A percentile compares a stretch with the other conserved stretches of the same genome.
phyloP scores from a whole-genome alignment of 2,797 vertebrate genomes.

The Neopelma chrysocephalum region DNA sequence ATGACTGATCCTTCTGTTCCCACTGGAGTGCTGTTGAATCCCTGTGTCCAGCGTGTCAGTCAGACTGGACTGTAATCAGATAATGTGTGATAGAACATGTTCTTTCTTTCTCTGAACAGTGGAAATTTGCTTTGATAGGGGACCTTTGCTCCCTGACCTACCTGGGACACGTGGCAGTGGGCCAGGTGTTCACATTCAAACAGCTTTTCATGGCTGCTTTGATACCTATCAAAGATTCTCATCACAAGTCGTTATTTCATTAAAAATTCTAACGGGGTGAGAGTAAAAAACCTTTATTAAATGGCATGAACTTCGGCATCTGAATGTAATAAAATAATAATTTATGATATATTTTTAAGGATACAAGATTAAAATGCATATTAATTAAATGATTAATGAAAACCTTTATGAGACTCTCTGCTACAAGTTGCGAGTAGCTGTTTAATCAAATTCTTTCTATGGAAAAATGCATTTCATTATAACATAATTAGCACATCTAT shows the following conservation, averaged over 20 bases:
- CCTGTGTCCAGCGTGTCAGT: neutral
- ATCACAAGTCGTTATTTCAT: slow-evolving; percentile 14
- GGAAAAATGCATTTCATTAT: slow-evolving; percentile 56
- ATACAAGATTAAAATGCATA: slow-evolving; percentile 27
- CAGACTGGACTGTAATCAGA: neutral
- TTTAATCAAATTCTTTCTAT: slow-evolving; percentile 50
- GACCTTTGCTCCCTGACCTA: neutral
- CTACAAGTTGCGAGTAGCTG: slow-evolving; percentile 29
- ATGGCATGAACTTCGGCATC: neutral
- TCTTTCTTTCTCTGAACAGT: neutral
- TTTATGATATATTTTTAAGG: slow-evolving; percentile 24
- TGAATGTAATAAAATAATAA: slow-evolving; percentile 20
- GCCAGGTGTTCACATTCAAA: neutral
- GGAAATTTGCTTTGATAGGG: neutral
- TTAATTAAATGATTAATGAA: slow-evolving; percentile 58
- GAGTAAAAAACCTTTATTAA: slow-evolving; percentile 17
- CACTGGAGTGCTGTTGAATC: neutral
- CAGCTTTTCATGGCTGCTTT: neutral
- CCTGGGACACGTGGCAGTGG: neutral
- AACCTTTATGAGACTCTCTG: slow-evolving; percentile 15
- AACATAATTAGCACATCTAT: slow-evolving; percentile 53
- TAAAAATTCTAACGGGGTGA: neutral
- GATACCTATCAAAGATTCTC: neutral
- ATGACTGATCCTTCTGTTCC: neutral
- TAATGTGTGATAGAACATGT: neutral